These are phyloP conservation scores for Cromileptes altivelis DNA, from an alignment of 2,113 vertebrate genomes.

Conservation along the genomic window DNA sequence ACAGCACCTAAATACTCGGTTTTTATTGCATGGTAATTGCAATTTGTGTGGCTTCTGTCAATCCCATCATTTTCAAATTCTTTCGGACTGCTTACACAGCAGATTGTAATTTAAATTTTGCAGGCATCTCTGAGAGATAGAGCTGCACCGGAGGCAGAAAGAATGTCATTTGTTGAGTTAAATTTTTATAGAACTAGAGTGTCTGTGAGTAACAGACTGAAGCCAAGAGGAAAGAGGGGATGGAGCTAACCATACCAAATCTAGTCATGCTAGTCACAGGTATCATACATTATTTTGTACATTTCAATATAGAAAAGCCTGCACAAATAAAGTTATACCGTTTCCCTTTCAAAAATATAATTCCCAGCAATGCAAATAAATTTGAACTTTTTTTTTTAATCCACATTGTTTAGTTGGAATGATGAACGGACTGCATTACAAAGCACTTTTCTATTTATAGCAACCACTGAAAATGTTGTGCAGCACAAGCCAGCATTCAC, in stretches of 20 bases:
- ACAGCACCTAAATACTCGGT: not conserved
- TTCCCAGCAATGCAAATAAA: not conserved
- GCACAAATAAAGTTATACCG: not conserved
- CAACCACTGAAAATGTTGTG: no score
- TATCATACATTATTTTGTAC: not conserved
- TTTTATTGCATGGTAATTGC: not conserved
- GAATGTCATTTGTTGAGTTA: not conserved
- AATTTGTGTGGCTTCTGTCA: constrained; percentile 10
- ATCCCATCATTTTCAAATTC: not conserved
- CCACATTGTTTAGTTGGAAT: no score
- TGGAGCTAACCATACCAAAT: not conserved
- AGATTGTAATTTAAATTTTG: constrained; percentile 23
- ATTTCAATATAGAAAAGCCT: not conserved
- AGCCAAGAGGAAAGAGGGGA: not conserved
- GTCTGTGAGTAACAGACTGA: not conserved
- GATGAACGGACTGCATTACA: no score
- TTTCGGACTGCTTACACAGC: constrained; percentile 5
- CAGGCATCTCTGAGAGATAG: constrained; percentile 11
- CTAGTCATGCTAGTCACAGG: not conserved
- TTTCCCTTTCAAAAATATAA: not conserved
- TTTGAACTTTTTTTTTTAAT: not conserved
- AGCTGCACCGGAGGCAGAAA: constrained; percentile 23
- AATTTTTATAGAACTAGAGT: constrained; percentile 1
- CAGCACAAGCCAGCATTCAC: no score
- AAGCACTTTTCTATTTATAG: no score